Conservation (phyloP, 2,113 vertebrate genomes). For the Panthera uncia region DNA sequence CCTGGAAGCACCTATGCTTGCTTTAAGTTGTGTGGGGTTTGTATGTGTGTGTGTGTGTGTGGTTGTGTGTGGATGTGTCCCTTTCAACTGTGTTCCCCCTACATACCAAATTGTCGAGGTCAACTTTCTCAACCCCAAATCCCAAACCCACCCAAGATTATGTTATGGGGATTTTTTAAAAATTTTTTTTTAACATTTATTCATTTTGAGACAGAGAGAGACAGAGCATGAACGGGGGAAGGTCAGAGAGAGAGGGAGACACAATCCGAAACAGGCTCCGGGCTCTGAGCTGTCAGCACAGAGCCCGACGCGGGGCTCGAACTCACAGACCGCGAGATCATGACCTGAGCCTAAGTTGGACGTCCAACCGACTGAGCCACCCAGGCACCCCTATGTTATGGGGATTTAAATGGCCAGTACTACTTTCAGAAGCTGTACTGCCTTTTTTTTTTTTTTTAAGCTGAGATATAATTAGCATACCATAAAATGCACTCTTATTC, state of each 20-base stretch:
- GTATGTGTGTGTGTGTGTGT: not conserved
- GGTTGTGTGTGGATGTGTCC: not conserved
- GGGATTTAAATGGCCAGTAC: not conserved
- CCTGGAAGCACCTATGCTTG: not conserved
- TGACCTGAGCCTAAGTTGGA: no score
- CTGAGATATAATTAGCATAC: not conserved
- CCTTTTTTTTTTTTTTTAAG: not conserved
- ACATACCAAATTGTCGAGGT: not conserved
- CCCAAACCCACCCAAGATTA: not conserved
- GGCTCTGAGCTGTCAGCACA: no score
- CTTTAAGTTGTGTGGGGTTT: not conserved
- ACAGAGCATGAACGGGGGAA: no score
- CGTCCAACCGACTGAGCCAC: no score
- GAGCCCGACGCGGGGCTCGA: no score
- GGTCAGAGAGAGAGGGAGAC: no score
- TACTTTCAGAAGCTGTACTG: not conserved
- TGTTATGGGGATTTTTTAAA: not conserved
- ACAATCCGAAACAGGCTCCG: no score
- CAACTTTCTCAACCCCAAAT: not conserved
- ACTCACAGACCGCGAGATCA: no score
- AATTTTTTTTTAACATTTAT: no score
- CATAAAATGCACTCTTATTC: not conserved
- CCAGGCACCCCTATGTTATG: not conserved
- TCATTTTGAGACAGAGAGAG: no score
- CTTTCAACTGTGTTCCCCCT: not conserved